These are phyloP conservation scores for Parnassius mnemosyne DNA, from an alignment of 2,888 invertebrate species.

Conservation along the genomic window DNA sequence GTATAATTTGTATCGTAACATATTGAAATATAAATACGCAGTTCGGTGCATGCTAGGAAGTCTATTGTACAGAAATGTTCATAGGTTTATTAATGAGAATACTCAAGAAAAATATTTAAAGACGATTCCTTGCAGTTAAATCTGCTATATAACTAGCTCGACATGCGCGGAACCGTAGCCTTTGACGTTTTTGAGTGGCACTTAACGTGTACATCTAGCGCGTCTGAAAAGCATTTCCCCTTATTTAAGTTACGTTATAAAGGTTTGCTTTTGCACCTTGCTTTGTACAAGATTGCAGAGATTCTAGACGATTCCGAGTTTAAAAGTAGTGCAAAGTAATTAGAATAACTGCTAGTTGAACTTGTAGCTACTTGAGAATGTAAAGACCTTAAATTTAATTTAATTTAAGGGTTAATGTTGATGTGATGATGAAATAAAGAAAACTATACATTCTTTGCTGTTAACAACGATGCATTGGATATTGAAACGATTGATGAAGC, in stretches of 20 bases:
- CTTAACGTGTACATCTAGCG: constrained; percentile 60
- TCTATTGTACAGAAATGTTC: neutral
- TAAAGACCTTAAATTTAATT: too few species aligned
- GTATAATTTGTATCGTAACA: too few species aligned
- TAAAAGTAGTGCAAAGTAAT: neutral
- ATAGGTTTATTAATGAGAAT: constrained; percentile 24
- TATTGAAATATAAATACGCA: too few species aligned
- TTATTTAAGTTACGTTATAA: constrained; percentile 45
- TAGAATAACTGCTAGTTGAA: too few species aligned
- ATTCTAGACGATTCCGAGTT: constrained; percentile 15
- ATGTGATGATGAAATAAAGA: too few species aligned
- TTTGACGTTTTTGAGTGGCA: constrained; percentile 53
- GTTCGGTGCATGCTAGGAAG: too few species aligned
- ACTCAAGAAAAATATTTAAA: constrained; percentile 24
- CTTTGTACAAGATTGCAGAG: constrained; percentile 28
- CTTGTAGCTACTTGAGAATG: too few species aligned
- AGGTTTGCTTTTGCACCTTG: constrained; percentile 62
- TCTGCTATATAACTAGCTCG: constrained; percentile 25
- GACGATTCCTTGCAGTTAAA: constrained; percentile 24
- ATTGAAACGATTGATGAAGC: too few species aligned
- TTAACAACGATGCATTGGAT: too few species aligned
- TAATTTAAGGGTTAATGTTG: constrained; percentile 1
- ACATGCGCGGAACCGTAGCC: constrained; percentile 25
- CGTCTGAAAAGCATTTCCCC: constrained; percentile 53
- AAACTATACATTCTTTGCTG: too few species aligned